phyloP scores from a whole-genome alignment of 2,888 invertebrate genomes.

The Vanessa cardui region DNA sequence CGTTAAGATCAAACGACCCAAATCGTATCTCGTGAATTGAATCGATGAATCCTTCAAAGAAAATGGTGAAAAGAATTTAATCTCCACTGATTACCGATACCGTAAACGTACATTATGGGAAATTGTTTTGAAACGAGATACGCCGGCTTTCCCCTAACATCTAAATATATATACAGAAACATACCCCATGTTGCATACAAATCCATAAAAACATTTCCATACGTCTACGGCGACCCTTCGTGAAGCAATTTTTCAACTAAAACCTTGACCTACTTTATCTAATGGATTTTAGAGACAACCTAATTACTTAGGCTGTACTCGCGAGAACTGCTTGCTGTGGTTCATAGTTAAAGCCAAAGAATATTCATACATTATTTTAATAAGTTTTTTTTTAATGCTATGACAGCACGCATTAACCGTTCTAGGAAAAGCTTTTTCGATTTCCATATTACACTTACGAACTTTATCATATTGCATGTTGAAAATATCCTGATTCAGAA shows the following conservation, averaged over 20 bases:
- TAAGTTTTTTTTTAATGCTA: not conserved
- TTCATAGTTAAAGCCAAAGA: not conserved
- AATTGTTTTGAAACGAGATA: slow-evolving; percentile 6
- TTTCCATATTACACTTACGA: not conserved
- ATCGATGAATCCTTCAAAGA: slow-evolving; percentile 23
- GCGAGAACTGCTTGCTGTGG: slow-evolving; percentile 4
- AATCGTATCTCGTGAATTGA: slow-evolving; percentile 13
- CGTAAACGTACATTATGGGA: not conserved
- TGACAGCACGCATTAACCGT: not conserved
- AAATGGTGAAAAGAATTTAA: slow-evolving; percentile 23
- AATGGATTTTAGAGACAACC: slow-evolving; percentile 33
- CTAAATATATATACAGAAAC: not conserved
- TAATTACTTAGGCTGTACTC: slow-evolving; percentile 22
- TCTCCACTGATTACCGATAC: slow-evolving; percentile 8
- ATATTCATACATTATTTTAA: not conserved
- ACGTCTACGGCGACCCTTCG: slow-evolving; percentile 16
- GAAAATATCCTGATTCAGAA: slow-evolving; percentile 25
- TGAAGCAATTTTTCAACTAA: slow-evolving; percentile 23
- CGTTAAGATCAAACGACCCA: slow-evolving; percentile 24
- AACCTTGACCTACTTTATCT: slow-evolving; percentile 37
- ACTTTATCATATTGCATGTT: slow-evolving; percentile 6
- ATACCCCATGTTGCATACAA: slow-evolving; percentile 5
- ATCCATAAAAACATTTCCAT: slow-evolving; percentile 18
- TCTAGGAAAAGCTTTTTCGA: not conserved
- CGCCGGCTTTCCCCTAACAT: no score